phyloP scores from a whole-genome alignment of 2,888 invertebrate genomes.

The Scaptodrosophila latifasciaeformis region DNA sequence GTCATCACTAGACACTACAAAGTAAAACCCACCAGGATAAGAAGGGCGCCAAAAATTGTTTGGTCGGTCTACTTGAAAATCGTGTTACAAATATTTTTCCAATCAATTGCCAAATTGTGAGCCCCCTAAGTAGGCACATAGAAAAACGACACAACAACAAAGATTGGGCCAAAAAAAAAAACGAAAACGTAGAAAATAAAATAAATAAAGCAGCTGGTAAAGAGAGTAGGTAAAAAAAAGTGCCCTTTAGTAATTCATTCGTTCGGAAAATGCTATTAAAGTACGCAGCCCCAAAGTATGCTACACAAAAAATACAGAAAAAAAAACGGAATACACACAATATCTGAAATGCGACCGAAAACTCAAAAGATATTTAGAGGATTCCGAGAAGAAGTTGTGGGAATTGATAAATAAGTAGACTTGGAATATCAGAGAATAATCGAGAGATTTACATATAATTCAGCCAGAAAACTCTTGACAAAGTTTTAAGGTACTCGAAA shows the following conservation, averaged over 20 bases:
- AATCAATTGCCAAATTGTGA: slow-evolving; percentile 52
- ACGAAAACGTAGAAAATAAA: neutral
- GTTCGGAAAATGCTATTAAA: slow-evolving; percentile 38
- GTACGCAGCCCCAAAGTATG: slow-evolving; percentile 15
- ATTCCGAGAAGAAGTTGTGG: too few relatives aligned
- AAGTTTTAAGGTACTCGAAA: too few relatives aligned
- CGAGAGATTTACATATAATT: too few relatives aligned
- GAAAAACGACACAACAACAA: neutral
- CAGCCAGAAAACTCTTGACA: too few relatives aligned
- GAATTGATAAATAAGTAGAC: too few relatives aligned
- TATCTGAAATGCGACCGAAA: too few relatives aligned
- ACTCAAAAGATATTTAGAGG: too few relatives aligned
- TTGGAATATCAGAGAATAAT: too few relatives aligned
- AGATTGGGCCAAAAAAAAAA: neutral
- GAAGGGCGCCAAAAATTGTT: neutral
- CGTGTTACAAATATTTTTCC: slow-evolving; percentile 59
- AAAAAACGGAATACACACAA: too few relatives aligned
- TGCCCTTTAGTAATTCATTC: slow-evolving; percentile 21
- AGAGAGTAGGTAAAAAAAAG: too few relatives aligned
- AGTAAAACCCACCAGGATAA: neutral
- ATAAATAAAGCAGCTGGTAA: neutral
- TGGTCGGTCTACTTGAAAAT: slow-evolving; percentile 24
- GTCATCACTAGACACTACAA: too few relatives aligned
- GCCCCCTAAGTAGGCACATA: slow-evolving; percentile 1
- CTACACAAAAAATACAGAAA: slow-evolving; percentile 6